These are phyloP conservation scores for Apamea crenata DNA, from an alignment of 2,888 invertebrate genomes.

Conservation along the genomic window DNA sequence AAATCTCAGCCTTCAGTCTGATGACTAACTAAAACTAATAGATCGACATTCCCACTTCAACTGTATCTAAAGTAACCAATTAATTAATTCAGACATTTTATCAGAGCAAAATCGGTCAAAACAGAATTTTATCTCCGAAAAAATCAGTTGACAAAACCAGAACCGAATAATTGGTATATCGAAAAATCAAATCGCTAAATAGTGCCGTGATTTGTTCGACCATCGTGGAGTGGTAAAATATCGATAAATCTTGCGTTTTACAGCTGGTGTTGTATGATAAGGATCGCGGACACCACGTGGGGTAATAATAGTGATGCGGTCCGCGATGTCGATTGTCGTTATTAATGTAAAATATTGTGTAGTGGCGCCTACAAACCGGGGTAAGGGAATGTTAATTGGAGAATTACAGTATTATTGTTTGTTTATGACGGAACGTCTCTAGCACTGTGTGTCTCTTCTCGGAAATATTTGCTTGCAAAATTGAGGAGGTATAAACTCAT, in stretches of 20 bases:
- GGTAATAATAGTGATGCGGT: conserved; percentile 81
- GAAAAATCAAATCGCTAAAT: conserved; percentile 77
- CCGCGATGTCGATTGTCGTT: conserved; percentile 63
- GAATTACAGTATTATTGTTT: conserved; percentile 58
- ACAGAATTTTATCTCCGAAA: conserved; percentile 56
- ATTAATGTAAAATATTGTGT: conserved; percentile 60
- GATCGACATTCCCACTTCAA: conserved; percentile 20
- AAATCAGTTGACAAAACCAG: conserved; percentile 54
- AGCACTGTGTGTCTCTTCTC: conserved; percentile 41
- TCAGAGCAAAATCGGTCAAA: conserved; percentile 63
- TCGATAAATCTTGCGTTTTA: conserved; percentile 90
- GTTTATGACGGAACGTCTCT: conserved; percentile 51
- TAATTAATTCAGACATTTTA: conserved; percentile 66
- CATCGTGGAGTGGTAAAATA: conserved; percentile 85
- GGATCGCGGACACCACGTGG: conserved; percentile 88
- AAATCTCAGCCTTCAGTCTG: background rate
- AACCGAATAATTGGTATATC: conserved; percentile 75
- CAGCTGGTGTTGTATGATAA: conserved; percentile 87
- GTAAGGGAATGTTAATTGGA: conserved; percentile 62
- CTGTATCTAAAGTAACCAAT: conserved; percentile 44
- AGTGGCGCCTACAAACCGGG: conserved; percentile 65
- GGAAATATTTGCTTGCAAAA: conserved; percentile 47
- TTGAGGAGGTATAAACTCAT: conserved; percentile 13
- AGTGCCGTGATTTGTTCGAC: conserved; percentile 88
- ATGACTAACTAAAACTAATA: conserved; percentile 14